Conservation (phyloP, 2,797 vertebrate species). For the Ciconia nigra region DNA sequence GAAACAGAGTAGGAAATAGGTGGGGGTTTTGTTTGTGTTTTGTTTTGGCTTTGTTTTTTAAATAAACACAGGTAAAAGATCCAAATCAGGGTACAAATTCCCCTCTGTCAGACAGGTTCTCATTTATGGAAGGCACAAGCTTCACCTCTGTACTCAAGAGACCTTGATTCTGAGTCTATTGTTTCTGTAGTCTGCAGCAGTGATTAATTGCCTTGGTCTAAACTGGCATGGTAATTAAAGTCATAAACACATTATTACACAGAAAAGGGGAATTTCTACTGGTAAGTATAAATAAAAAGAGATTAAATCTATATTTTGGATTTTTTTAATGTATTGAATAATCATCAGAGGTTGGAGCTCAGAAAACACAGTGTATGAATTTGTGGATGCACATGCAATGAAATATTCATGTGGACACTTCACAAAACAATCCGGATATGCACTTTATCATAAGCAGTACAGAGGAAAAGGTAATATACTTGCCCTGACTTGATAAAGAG, state of each 20-base stretch:
- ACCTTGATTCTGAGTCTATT: neutral
- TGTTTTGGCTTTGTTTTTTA: neutral
- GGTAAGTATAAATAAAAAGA: neutral
- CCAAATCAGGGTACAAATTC: neutral
- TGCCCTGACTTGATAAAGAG: slow-evolving; percentile 66
- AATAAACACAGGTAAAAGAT: neutral
- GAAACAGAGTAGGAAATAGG: neutral
- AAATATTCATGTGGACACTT: slow-evolving; percentile 3
- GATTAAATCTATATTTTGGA: neutral
- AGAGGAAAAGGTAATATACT: slow-evolving; percentile 29
- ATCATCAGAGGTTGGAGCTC: neutral
- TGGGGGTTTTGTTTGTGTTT: rapidly evolving
- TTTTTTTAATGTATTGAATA: neutral
- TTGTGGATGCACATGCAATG: neutral
- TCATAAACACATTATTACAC: neutral
- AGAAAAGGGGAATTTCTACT: neutral
- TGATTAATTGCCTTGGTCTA: neutral
- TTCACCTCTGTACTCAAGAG: neutral
- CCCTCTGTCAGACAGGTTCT: neutral
- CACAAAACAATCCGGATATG: neutral
- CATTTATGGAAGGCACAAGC: neutral
- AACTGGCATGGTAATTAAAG: neutral
- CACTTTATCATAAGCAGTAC: slow-evolving; percentile 19
- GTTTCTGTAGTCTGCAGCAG: neutral
- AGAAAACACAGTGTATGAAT: neutral